phyloP scores from a whole-genome alignment of 2,888 invertebrate species.

The Girardia tigrina region DNA sequence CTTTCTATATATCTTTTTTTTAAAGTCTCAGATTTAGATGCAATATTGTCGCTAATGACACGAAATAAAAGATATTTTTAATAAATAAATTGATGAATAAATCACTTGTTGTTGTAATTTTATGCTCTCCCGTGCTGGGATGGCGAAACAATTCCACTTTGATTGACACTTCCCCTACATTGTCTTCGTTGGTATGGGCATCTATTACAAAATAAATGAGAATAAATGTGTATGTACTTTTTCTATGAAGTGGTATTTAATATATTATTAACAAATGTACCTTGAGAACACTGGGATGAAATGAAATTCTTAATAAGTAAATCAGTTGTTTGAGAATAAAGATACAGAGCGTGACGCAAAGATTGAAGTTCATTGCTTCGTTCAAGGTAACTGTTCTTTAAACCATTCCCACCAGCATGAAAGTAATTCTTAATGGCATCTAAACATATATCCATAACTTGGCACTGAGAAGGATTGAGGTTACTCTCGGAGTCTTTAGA shows the following conservation, averaged over 20 bases:
- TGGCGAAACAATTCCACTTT: slow-evolving; percentile 97
- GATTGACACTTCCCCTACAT: slow-evolving; percentile 64
- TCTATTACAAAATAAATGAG: slow-evolving; percentile 41
- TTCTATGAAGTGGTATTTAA: too few species aligned
- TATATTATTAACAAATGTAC: too few species aligned
- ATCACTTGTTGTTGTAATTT: slow-evolving; percentile 92
- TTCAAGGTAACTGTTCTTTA: slow-evolving; percentile 92
- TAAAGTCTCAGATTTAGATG: too few species aligned
- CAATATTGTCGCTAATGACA: too few species aligned
- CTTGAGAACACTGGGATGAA: slow-evolving; percentile 84
- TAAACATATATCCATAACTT: slow-evolving; percentile 82
- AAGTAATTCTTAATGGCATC: slow-evolving; percentile 97
- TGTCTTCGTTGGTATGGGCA: slow-evolving; percentile 51
- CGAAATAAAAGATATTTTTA: too few species aligned
- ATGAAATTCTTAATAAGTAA: slow-evolving; percentile 95
- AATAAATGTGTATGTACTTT: too few species aligned
- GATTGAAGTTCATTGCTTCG: slow-evolving; percentile 90
- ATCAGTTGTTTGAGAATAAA: slow-evolving; percentile 98
- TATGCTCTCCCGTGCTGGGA: slow-evolving; percentile 95
- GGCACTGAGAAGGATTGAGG: slow-evolving; percentile 90
- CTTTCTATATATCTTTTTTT: too few species aligned
- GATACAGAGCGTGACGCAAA: slow-evolving; percentile 80
- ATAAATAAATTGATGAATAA: too few species aligned
- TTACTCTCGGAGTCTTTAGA: slow-evolving; percentile 50
- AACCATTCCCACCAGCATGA: slow-evolving; percentile 92